A percentile compares a stretch with the other conserved stretches of the same genome.
phyloP scores from a whole-genome alignment of 2,113 vertebrate genomes.

The Suricata suricatta region DNA sequence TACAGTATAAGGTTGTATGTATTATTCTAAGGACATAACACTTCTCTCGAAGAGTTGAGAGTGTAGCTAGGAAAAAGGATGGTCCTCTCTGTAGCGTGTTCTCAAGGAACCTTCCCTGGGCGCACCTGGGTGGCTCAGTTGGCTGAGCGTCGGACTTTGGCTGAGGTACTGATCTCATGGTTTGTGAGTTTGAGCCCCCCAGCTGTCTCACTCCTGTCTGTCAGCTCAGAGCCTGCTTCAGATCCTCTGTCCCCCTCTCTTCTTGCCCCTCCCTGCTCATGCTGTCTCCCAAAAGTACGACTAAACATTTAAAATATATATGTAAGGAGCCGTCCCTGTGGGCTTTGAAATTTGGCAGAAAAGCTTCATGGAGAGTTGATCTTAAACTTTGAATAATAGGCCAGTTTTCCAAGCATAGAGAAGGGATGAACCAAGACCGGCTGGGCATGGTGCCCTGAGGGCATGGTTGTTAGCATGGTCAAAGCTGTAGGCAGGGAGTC shows the following conservation, averaged over 20 bases:
- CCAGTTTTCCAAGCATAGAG: neutral
- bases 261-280: no score
- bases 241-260: no score
- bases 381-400: neutral
- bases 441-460: fast-evolving
- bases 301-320: no score
- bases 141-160: no score
- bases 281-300: no score
- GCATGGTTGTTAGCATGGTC: neutral
- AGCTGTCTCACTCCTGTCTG: no score
- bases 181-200: no score
- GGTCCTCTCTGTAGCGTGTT: neutral
- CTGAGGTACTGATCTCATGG: no score
- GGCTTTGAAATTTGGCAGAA: neutral
- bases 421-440: neutral
- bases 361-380: neutral
- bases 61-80: neutral
- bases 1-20: neutral
- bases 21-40: neutral
- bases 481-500: neutral
- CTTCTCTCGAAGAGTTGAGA: neutral
- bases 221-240: no score
- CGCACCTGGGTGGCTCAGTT: no score
- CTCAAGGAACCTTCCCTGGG: neutral
- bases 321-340: neutral